Evolutionary conservation across 53 echinoderm and acorn worm species (phyloP), one percentile per base, ranked within the genome.

Genomic region (Zoroaster sp.): DNA sequence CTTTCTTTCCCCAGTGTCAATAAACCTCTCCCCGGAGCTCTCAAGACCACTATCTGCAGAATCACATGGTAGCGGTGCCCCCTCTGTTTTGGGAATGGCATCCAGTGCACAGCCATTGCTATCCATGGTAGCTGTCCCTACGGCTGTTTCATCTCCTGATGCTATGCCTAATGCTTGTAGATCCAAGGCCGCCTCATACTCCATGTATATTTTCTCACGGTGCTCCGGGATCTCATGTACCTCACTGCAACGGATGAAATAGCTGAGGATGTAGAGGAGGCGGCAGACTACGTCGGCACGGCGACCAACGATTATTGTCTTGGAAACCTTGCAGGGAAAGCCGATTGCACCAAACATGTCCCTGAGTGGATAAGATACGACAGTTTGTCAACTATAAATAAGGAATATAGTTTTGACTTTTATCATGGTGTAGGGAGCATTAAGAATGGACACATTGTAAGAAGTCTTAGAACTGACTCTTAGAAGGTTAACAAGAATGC

Each of bases 191-290:
- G 86, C 91, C 30, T 87, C 69, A 42, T 83, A 93, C 40, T 93
- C 95, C 82, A 95, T 90, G 46, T 73, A 47, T 15, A 96, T 91
- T 52, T 93, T 89, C 77, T 96, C 92, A 17, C 98, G 82, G 1
- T 87, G 88, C 65, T 91, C 94, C 7, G 90, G 74, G 53, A 73
- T 80, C 72, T 98, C 98, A 33, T 98, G 95, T 18, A 98, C 95
- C 77, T 98, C 98, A 54, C 95, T 94, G 86, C 98, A 98, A 20
- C 98, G 91, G 42, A 98, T 98, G 88, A 98, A 98, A 40, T 98
- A 98, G 85, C 94, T 96, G 10, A 98, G 91, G 49, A 98, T 91
- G 74, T 94, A 98, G 52, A 98, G 93, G 1, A 98, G 83, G 14
- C 94, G 88, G 70, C 98, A 98, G 47, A 98, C 98, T 0, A 93